Evolutionary conservation across 2,797 vertebrate genomes (phyloP).

Genomic region (Steatocranus sp.): DNA sequence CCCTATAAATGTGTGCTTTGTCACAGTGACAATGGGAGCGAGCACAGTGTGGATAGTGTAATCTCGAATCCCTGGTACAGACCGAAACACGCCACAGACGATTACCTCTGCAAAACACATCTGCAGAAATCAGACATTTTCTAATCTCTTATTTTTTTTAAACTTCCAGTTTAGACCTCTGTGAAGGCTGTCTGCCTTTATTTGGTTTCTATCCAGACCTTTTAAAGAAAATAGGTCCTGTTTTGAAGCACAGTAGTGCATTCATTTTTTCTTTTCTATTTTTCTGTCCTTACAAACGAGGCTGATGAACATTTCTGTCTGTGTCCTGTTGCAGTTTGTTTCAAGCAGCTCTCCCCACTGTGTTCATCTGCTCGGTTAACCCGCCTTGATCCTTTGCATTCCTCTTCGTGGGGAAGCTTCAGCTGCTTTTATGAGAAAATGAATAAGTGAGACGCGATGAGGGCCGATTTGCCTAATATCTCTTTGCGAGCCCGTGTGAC

Average conservation of each 20-base stretch:
- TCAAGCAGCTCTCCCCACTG: constrained; percentile 1
- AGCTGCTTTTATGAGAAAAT: constrained; percentile 39
- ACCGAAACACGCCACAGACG: neutral
- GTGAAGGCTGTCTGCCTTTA: neutral
- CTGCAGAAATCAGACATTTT: neutral
- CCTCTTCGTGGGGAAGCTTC: constrained; percentile 31
- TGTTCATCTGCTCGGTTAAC: constrained; percentile 13
- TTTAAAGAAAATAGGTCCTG: neutral
- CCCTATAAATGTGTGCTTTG: constrained; percentile 50
- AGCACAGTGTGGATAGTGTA: constrained; percentile 14
- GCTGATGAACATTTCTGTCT: neutral
- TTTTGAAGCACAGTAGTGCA: neutral
- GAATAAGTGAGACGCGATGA: constrained; percentile 58
- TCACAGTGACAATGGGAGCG: constrained; percentile 30
- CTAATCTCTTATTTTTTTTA: neutral
- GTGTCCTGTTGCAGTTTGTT: constrained; percentile 15
- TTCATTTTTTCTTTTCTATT: neutral
- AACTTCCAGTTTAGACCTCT: neutral
- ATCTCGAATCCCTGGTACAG: constrained; percentile 6
- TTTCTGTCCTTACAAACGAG: neutral
- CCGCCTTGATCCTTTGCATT: constrained; percentile 39
- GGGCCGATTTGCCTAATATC: constrained; percentile 4
- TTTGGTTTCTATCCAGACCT: neutral
- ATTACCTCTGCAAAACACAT: neutral
- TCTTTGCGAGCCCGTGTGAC: neutral